Conservation (phyloP, 2,888 invertebrate genomes). For the Lycia hirtaria region DNA sequence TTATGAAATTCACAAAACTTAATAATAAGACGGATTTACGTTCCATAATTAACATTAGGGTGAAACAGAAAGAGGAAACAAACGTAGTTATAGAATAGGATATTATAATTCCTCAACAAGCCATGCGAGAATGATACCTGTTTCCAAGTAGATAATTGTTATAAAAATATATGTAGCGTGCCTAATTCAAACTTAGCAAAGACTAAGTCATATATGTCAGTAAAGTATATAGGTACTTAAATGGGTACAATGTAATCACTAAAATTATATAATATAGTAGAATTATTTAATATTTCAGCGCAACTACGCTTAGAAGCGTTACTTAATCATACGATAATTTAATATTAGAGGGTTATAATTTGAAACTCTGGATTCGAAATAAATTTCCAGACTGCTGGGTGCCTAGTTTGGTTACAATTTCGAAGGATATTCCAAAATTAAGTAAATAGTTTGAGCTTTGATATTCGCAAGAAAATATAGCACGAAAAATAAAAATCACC, state of each 20-base stretch:
- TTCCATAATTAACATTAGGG: constrained; percentile 56
- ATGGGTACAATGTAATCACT: constrained; percentile 80
- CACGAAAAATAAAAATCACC: constrained; percentile 3
- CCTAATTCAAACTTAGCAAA: constrained; percentile 71
- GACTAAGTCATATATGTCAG: constrained; percentile 75
- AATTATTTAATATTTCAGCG: constrained; percentile 74
- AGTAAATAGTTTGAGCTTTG: constrained; percentile 5
- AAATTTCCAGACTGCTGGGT: constrained; percentile 72
- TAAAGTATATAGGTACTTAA: constrained; percentile 80
- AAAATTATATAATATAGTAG: constrained; percentile 82
- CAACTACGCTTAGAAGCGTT: constrained; percentile 81
- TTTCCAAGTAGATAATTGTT: constrained; percentile 53
- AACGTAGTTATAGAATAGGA: constrained; percentile 39
- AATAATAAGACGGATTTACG: constrained; percentile 75
- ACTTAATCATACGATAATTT: constrained; percentile 78
- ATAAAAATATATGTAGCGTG: constrained; percentile 64
- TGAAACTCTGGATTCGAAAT: constrained; percentile 71
- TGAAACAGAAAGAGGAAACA: constrained; percentile 39
- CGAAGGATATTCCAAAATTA: constrained; percentile 14
- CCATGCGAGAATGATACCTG: constrained; percentile 71
- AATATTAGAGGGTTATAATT: constrained; percentile 73
- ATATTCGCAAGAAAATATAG: constrained; percentile 8
- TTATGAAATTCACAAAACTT: constrained; percentile 74
- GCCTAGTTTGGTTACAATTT: constrained; percentile 49
- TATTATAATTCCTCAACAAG: constrained; percentile 62